These are phyloP conservation scores for Lutjanus campechanus DNA, from an alignment of 2,797 vertebrate species.

Conservation along the genomic window DNA sequence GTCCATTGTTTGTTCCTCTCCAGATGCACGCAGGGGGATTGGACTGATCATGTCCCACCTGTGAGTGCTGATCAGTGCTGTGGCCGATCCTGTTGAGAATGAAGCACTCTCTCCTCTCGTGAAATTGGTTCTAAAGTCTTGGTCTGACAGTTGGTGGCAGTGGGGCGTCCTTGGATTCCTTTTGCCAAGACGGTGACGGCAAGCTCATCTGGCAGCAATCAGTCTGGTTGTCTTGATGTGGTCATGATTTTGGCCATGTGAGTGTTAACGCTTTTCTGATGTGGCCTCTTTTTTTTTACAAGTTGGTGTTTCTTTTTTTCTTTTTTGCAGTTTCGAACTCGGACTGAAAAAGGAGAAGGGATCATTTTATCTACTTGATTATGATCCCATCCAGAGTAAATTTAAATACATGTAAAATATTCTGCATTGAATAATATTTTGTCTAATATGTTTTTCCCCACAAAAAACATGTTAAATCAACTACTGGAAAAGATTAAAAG, in stretches of 20 bases:
- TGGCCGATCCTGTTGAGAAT: conserved; percentile 25
- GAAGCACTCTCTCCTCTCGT: not conserved
- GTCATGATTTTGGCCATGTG: not conserved
- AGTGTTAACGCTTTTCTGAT: conserved; percentile 1
- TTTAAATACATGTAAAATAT: not conserved
- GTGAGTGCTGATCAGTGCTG: conserved; percentile 24
- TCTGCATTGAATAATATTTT: conserved; percentile 18
- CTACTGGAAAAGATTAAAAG: conserved; percentile 48
- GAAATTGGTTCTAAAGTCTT: conserved; percentile 8
- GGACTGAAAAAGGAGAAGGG: not conserved
- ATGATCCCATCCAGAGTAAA: not conserved
- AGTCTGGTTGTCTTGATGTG: conserved; percentile 12
- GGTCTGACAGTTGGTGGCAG: conserved; percentile 12
- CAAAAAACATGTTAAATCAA: conserved; percentile 23
- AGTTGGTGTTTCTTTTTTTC: not conserved
- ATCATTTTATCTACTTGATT: not conserved
- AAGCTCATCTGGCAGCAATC: conserved; percentile 31
- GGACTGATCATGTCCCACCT: conserved; percentile 8
- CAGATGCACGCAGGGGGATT: conserved; percentile 26
- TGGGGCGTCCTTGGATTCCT: conserved; percentile 17
- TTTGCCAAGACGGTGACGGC: not conserved
- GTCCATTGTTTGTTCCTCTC: conserved; percentile 52
- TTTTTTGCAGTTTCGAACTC: not conserved
- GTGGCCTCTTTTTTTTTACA: not conserved
- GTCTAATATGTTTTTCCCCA: not conserved